These are phyloP conservation scores for Ginglymostoma cirratum DNA, from an alignment of 2,113 vertebrate genomes.

Conservation along the genomic window DNA sequence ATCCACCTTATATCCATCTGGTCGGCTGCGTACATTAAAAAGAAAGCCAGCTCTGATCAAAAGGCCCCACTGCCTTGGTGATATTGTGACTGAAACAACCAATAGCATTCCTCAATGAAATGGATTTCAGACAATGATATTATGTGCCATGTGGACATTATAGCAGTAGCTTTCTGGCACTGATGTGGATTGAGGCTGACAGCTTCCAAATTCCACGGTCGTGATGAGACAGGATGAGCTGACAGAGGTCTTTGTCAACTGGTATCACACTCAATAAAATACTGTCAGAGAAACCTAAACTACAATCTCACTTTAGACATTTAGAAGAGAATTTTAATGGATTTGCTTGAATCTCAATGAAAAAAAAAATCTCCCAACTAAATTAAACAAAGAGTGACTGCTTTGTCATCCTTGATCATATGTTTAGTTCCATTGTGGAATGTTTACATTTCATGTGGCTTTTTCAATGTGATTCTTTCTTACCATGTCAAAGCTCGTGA, in stretches of 20 bases:
- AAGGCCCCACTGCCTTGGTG: not conserved
- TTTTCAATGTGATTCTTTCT: not conserved
- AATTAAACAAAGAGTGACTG: not conserved
- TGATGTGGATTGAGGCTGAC: conserved; percentile 91
- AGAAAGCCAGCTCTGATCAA: not conserved
- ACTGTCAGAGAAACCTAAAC: conserved; percentile 63
- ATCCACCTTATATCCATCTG: not conserved
- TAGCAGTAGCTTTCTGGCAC: conserved; percentile 52
- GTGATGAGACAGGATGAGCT: conserved; percentile 76
- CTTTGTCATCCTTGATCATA: conserved; percentile 24
- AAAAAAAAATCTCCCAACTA: conserved; percentile 8
- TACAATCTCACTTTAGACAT: conserved; percentile 43
- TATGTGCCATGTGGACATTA: conserved; percentile 83
- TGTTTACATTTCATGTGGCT: not conserved
- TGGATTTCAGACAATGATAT: conserved; percentile 87
- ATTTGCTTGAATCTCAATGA: not conserved
- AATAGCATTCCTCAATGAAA: conserved; percentile 96
- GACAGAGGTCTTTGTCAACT: conserved; percentile 86
- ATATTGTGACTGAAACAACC: conserved; percentile 82
- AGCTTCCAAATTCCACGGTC: conserved; percentile 67
- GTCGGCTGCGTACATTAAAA: not conserved
- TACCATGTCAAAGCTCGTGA: not conserved
- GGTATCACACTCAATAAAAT: conserved; percentile 80
- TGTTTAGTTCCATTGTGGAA: not conserved
- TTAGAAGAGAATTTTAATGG: conserved; percentile 11